These are phyloP conservation scores for Ceratina japonica DNA, from an alignment of 1,140 invertebrate genomes.

Conservation along the genomic window DNA sequence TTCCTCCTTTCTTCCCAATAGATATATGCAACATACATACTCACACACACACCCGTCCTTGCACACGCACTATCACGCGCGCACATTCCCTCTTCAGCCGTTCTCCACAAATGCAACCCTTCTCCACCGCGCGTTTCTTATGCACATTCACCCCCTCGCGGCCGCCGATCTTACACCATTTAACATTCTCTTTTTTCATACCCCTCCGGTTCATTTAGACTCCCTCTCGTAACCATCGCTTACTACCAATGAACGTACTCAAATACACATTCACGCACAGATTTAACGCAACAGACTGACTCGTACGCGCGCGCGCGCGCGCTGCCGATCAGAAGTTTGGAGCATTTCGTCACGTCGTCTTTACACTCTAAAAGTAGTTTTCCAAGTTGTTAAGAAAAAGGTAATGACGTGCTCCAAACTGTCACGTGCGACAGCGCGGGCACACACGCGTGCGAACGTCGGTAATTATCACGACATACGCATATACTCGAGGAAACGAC, in stretches of 20 bases:
- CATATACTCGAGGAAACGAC: conserved; percentile 23
- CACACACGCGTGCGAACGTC: conserved; percentile 10
- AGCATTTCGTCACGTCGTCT: too few species aligned
- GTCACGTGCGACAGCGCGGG: conserved; percentile 12
- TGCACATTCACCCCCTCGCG: conserved; percentile 20
- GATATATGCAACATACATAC: conserved; percentile 14
- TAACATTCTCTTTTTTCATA: conserved; percentile 6
- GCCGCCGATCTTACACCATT: conserved; percentile 23
- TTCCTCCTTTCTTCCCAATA: conserved; percentile 38
- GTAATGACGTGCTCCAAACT: neutral
- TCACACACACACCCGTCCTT: conserved; percentile 15
- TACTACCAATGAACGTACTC: neutral
- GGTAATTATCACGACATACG: conserved; percentile 30
- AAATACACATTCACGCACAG: neutral
- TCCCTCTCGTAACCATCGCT: conserved; percentile 20
- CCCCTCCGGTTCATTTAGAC: conserved; percentile 10
- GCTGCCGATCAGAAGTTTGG: too few species aligned
- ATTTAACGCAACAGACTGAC: neutral
- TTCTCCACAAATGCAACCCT: neutral
- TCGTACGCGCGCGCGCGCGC: too few species aligned
- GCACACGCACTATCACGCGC: conserved; percentile 22
- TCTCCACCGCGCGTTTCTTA: conserved; percentile 3
- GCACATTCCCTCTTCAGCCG: conserved; percentile 2
- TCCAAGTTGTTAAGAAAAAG: too few species aligned
- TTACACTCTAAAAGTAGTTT: too few species aligned